These are phyloP conservation scores for Phocoena sinus DNA, from an alignment of 2,113 vertebrate species.

Conservation along the genomic window DNA sequence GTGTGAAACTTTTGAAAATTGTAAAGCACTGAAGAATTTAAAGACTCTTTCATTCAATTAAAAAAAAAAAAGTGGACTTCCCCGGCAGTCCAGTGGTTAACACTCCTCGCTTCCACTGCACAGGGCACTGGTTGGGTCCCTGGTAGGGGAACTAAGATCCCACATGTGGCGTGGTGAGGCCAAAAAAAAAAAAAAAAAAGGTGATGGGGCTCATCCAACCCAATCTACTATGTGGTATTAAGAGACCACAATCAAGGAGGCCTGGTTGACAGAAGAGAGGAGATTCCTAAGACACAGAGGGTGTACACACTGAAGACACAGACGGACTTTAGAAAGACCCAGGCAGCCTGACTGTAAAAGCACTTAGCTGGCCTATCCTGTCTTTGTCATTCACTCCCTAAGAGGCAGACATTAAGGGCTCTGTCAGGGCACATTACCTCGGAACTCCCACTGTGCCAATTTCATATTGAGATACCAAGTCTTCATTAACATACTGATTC, in stretches of 20 bases:
- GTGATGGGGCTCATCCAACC: background rate
- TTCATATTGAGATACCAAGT: background rate
- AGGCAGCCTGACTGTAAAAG: background rate
- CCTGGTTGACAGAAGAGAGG: background rate
- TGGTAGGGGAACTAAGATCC: too few species aligned
- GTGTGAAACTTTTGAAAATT: background rate
- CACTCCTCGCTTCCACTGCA: too few species aligned
- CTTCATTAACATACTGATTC: constrained; percentile 7
- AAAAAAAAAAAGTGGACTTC: too few species aligned
- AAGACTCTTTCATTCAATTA: background rate
- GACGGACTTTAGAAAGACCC: background rate
- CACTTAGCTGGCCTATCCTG: background rate
- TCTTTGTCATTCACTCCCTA: background rate
- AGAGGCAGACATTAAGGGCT: background rate
- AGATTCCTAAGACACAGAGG: background rate
- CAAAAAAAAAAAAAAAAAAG: background rate
- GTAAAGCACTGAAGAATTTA: background rate
- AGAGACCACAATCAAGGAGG: background rate
- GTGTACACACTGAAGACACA: fast-evolving
- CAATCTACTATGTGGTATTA: background rate
- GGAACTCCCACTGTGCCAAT: background rate
- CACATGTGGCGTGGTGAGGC: too few species aligned
- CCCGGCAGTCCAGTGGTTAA: too few species aligned
- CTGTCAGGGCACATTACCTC: background rate
- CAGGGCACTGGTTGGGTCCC: too few species aligned